Conservation (phyloP, 2,797 vertebrate species). For the Danio kyathit region DNA sequence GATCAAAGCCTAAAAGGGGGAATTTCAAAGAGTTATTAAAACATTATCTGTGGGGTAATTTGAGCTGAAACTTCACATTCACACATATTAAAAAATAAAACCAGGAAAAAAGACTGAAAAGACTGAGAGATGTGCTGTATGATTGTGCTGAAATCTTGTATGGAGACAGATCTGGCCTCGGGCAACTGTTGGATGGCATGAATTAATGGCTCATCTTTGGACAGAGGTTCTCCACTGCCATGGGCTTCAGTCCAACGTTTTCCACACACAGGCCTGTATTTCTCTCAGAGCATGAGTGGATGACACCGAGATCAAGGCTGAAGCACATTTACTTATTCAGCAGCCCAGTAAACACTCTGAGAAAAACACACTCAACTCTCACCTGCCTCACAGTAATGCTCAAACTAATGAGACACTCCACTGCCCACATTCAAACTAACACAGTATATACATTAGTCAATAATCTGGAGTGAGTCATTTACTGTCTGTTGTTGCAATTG, state of each 20-base stretch:
- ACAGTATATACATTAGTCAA: too few species aligned
- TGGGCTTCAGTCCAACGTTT: constrained; percentile 29
- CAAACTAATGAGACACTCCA: constrained; percentile 1
- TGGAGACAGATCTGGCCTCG: constrained; percentile 13
- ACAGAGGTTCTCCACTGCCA: constrained; percentile 23
- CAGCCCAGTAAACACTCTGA: constrained; percentile 24
- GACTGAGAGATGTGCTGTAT: not conserved
- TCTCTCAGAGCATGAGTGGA: constrained; percentile 28
- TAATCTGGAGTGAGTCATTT: not conserved
- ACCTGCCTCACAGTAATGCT: constrained; percentile 12
- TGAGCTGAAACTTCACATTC: too few species aligned
- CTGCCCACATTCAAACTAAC: not conserved
- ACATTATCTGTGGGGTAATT: too few species aligned
- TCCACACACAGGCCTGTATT: constrained; percentile 27
- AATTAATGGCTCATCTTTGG: constrained; percentile 51
- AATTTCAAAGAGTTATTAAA: too few species aligned
- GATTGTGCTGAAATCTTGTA: constrained; percentile 23
- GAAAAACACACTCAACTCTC: constrained; percentile 20
- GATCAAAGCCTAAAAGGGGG: too few species aligned
- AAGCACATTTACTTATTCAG: constrained; percentile 51
- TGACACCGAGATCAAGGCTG: constrained; percentile 42
- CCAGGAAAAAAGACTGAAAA: too few species aligned
- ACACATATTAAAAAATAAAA: too few species aligned
- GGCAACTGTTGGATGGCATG: constrained; percentile 33
- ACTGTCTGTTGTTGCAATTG: not conserved